Conservation (phyloP, 2,888 invertebrate species). For the Trichopria drosophilae region DNA sequence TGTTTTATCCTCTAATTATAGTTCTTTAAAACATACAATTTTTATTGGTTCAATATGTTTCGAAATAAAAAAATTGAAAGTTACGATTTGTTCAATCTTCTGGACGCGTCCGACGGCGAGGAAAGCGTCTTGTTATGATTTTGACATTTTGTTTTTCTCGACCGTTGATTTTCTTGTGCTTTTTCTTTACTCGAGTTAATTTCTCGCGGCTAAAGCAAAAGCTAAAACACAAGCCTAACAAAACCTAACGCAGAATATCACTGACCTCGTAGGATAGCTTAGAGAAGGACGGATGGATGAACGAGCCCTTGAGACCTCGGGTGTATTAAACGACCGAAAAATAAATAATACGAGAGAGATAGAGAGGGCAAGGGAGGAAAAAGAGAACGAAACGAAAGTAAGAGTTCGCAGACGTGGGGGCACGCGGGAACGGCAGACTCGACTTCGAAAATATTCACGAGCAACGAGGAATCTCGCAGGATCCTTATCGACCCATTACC, state of each 20-base stretch:
- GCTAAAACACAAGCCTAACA: slow-evolving; percentile 24
- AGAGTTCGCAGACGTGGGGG: too few relatives aligned
- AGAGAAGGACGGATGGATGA: slow-evolving; percentile 47
- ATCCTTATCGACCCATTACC: too few relatives aligned
- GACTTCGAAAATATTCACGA: slow-evolving; percentile 30
- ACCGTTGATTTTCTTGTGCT: slow-evolving; percentile 14
- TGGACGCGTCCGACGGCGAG: slow-evolving; percentile 27
- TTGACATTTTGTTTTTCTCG: slow-evolving; percentile 20
- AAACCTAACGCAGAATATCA: slow-evolving; percentile 45
- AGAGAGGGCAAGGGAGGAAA: slow-evolving; percentile 1
- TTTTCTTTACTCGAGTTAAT: slow-evolving; percentile 27
- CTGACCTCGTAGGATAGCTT: slow-evolving; percentile 56
- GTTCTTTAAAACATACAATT: too few relatives aligned
- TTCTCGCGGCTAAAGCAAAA: slow-evolving; percentile 15
- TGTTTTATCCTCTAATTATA: too few relatives aligned
- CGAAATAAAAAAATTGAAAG: too few relatives aligned
- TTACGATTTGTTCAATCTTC: slow-evolving; percentile 23
- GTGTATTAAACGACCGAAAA: slow-evolving; percentile 21
- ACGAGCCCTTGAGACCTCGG: slow-evolving; percentile 43
- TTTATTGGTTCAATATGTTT: too few relatives aligned
- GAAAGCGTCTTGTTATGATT: too few relatives aligned
- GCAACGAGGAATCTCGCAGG: slow-evolving; percentile 14
- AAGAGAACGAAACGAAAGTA: slow-evolving; percentile 17
- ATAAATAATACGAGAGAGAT: slow-evolving; percentile 5
- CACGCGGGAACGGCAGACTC: too few relatives aligned